Base-by-base conservation (phyloP, 2,113 vertebrate species). In the Leptobrachium leishanense region DNA sequence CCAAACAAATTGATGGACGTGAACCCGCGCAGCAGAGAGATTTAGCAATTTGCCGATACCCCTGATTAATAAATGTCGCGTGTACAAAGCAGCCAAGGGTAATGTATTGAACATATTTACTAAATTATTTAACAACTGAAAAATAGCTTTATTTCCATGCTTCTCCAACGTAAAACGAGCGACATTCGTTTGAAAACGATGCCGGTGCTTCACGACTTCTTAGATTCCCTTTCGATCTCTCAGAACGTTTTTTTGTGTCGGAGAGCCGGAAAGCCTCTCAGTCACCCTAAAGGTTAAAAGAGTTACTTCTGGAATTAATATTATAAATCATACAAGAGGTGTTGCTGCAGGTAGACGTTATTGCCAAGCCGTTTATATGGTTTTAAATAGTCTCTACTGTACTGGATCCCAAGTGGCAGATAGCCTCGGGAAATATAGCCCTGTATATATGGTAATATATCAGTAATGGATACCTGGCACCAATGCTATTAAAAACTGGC, bases 101-200 rank as follows among this genome's bases (percentile, higher is more conserved):
- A 73, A 66, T 67, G 50, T 43, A 57, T 67, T 67, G 62, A 62
- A 43, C 70, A 44, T 79, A n/a, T 53, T 43, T 57, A n/a, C 50
- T 73, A 54, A 73, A 79, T 79, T 66, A 79, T 79, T 72, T 11
- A 79, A 57, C 40, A 73, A n/a, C n/a, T 67, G 69, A 79, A 79
- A 77, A 79, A 79, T 67, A 12, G 54, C 70, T 73, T 73, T 67
- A 67, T 79, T 79, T 72, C 43, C n/a, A 50, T 11, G 20, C 41
- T 8, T 57, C 64, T 59, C 13, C n/a, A 57, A 44, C 53, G 46
- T 41, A 73, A 44, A 65, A 67, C 50, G 57, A 74, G 64, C 31
- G 59, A 20, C 42, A 43, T 68, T 79, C 68, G n/a, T 79, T 54
- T 67, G 20, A 43, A 10, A 20, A 44, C 6, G 10, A 3, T 7